A percentile compares a stretch with the other conserved stretches of the same genome.
Evolutionary conservation across 2,888 invertebrate species (phyloP).

Genomic region (Lacanobia wlatinum): DNA sequence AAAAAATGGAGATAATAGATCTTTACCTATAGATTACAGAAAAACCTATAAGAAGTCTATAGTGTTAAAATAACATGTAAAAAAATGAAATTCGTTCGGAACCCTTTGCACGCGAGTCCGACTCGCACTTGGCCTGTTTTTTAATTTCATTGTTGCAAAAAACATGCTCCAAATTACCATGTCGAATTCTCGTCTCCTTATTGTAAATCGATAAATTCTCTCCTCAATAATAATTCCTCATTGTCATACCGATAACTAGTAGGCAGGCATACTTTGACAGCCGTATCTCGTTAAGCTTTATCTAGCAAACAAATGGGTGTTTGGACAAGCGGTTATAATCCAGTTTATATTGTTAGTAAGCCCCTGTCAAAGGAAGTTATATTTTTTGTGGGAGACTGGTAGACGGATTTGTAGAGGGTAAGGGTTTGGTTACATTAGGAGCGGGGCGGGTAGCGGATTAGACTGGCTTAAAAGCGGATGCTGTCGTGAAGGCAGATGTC

Average conservation of each 20-base stretch:
- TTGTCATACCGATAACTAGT: conserved; percentile 29
- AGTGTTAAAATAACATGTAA: no score
- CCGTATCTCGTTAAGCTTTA: conserved; percentile 66
- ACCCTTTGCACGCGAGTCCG: no score
- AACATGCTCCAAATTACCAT: not conserved
- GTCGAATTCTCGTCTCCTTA: not conserved
- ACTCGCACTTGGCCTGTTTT: no score
- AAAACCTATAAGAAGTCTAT: no score
- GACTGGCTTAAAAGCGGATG: not conserved
- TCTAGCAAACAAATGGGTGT: conserved; percentile 69
- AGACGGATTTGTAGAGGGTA: conserved; percentile 17
- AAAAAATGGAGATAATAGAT: no score
- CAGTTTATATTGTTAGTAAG: conserved; percentile 63
- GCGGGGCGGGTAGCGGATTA: not conserved
- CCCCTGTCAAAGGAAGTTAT: conserved; percentile 47
- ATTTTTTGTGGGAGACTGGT: conserved; percentile 40
- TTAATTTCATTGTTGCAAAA: not conserved
- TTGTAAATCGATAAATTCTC: conserved; percentile 59
- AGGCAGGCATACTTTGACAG: conserved; percentile 55
- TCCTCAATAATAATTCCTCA: conserved; percentile 60
- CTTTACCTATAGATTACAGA: no score
- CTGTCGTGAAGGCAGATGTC: not conserved
- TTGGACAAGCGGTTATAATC: conserved; percentile 67
- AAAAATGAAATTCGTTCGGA: no score
- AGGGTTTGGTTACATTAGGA: not conserved